These are phyloP conservation scores for Etia nguti DNA, from an alignment of 2,113 vertebrate genomes.

Conservation along the genomic window DNA sequence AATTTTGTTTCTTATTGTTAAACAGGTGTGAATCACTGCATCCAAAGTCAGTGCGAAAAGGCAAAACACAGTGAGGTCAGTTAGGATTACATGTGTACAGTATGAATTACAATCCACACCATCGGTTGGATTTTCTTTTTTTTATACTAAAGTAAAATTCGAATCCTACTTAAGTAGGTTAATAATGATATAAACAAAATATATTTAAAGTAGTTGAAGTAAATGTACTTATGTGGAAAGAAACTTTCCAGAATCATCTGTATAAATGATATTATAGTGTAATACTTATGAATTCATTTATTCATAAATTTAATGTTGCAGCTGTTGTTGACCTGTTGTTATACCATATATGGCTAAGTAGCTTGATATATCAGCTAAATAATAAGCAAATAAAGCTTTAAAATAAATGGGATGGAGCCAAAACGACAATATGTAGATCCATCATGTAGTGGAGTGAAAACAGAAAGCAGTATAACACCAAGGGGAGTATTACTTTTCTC, in stretches of 20 bases:
- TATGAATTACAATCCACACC: neutral
- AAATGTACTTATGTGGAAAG: neutral
- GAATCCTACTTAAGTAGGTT: neutral
- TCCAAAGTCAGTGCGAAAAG: neutral
- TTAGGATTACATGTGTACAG: neutral
- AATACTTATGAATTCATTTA: neutral
- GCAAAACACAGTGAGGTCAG: neutral
- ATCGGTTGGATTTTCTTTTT: neutral
- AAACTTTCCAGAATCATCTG: neutral
- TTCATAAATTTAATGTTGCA: neutral
- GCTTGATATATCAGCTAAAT: neutral
- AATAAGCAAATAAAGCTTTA: neutral
- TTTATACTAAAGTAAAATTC: neutral
- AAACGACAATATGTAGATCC: neutral
- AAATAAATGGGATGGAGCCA: neutral
- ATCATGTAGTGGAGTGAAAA: neutral
- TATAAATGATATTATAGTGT: neutral
- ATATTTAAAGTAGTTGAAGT: neutral
- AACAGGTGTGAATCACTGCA: neutral
- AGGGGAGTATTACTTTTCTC: neutral
- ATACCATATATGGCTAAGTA: neutral
- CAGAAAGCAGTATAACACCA: neutral
- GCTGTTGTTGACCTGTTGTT: neutral
- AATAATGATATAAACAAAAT: neutral
- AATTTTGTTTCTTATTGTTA: neutral